Evolutionary conservation across 1,140 invertebrate species (phyloP), one percentile per base, ranked within the genome.

Genomic region (Pogonognathellus flavescens): DNA sequence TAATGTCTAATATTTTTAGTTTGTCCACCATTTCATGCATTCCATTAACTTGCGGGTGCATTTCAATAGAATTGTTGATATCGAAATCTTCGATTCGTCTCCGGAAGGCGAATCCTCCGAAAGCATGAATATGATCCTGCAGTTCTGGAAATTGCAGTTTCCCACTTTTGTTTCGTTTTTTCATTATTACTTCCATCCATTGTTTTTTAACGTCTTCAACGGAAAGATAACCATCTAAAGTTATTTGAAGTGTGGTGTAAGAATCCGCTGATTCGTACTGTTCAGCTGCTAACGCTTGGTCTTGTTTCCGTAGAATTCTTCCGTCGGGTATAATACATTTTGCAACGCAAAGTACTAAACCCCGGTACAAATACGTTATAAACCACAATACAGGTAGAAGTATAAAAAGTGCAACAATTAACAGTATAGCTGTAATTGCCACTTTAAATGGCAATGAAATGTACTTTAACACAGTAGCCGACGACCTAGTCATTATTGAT

Each of bases 151-250:
- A 62, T 25, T 62, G 60, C 11, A 62, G 9, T 20, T 62, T 11
- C 7, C 60, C 60, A 25, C 25, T 62, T 22, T 7, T 0, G 60
- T 25, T 11, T 4, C 20, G 20, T 13, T 62, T 62, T 3, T 62
- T 62, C 60, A 62, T 62, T 22, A 62, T 25, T 62, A 9, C 25
- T 62, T 25, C 60, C 16, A 25, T 25, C 60, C 60, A 62, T 62
- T 62, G 18, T 11, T 62, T 22, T 25, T 22, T 18, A 22, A 22
- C 18, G 10, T 10, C 11, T 4, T 22, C 25, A 20, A 62, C 25
- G 0, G 60, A 22, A 9, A 62, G 18, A 22, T 11, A 22, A 11
- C 60, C 60, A 22, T 62, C 60, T 10, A 62, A 22, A 11, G 25
- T 22, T 22, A 62, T 22, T 62, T 62, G 20, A 4, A 62, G 18